phyloP scores from a whole-genome alignment of 2,888 invertebrate species.

The Lycia hirtaria region DNA sequence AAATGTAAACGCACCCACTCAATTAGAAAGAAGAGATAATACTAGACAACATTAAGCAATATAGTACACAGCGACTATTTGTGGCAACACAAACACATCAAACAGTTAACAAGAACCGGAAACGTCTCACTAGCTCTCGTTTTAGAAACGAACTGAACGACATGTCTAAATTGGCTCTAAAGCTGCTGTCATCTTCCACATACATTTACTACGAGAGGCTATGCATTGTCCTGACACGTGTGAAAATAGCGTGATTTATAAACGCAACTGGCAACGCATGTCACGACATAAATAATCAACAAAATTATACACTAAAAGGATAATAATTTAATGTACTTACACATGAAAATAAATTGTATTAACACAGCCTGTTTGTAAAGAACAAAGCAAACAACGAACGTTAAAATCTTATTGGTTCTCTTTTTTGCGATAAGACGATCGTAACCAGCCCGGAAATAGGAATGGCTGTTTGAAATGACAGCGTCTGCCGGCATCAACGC shows the following conservation, averaged over 20 bases:
- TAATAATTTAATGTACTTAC: neutral
- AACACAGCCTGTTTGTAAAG: constrained; percentile 24
- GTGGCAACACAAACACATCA: constrained; percentile 30
- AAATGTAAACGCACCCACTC: constrained; percentile 39
- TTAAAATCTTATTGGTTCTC: constrained; percentile 45
- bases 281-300: no score
- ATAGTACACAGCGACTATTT: constrained; percentile 43
- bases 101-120: neutral
- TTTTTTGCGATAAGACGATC: constrained; percentile 51
- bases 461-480: constrained; percentile 67
- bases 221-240: constrained; percentile 47
- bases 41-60: constrained; percentile 41
- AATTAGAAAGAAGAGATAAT: constrained; percentile 50
- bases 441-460: constrained; percentile 62
- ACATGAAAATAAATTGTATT: constrained; percentile 34
- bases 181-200: constrained; percentile 53
- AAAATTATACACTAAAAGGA: neutral
- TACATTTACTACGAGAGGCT: constrained; percentile 40
- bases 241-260: constrained; percentile 53
- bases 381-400: constrained; percentile 40
- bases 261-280: constrained; percentile 31
- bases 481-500: constrained; percentile 60
- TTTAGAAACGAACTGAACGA: constrained; percentile 56
- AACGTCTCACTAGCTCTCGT: constrained; percentile 8
- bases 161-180: constrained; percentile 61